phyloP scores from a whole-genome alignment of 35 echinoderm and acorn worm genomes.

The Strongylocentrotus purpuratus region DNA sequence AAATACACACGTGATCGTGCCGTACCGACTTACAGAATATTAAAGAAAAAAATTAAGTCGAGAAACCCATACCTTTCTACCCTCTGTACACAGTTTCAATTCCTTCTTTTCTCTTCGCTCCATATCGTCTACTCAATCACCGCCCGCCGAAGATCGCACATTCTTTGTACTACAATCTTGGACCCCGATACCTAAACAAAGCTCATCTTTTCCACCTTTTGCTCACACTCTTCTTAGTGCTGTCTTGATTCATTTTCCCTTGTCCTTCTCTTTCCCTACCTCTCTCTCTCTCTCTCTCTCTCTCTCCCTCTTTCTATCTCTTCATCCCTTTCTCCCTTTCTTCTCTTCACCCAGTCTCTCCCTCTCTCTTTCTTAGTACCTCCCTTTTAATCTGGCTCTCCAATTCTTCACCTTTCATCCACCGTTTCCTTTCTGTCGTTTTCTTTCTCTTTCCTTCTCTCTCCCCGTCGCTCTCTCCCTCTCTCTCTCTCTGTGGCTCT shows the following conservation, averaged over 20 bases:
- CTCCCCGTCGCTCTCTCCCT: background rate
- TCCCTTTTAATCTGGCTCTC: background rate
- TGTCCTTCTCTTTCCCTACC: too few relatives aligned
- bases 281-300: background rate
- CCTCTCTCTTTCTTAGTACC: background rate
- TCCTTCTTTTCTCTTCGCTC: constrained; percentile 31
- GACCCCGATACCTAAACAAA: constrained; percentile 14
- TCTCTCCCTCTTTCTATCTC: too few relatives aligned
- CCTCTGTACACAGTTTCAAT: constrained; percentile 38
- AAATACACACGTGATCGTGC: constrained; percentile 45
- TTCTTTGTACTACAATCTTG: constrained; percentile 12
- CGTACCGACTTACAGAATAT: constrained; percentile 10
- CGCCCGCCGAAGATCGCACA: background rate
- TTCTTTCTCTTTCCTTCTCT: background rate
- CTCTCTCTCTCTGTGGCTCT: background rate
- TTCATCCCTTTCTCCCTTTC: too few relatives aligned
- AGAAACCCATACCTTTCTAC: constrained; percentile 21
- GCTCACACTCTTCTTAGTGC: background rate
- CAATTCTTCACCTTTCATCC: background rate
- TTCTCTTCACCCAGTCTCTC: too few relatives aligned
- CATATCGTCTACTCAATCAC: constrained; percentile 2
- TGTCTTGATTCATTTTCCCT: background rate
- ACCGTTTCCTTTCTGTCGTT: background rate
- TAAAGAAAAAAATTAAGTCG: constrained; percentile 10
- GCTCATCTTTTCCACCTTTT: constrained; percentile 2